Evolutionary conservation across 23 tunicate species (phyloP).

Genomic region (Styela clava): DNA sequence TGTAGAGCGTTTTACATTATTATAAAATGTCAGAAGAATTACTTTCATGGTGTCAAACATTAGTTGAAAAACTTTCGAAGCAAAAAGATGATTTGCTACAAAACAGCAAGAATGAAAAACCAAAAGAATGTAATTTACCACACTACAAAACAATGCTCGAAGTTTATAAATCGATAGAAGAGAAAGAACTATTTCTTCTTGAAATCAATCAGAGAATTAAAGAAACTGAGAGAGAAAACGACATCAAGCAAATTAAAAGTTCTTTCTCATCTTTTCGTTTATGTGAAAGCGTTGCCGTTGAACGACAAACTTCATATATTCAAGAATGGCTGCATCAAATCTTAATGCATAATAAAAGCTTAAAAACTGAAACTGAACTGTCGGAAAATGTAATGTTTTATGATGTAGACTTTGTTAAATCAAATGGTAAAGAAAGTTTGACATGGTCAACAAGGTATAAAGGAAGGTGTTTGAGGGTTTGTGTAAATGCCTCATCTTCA

Average conservation of each 20-base stretch:
- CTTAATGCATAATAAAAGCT: neutral
- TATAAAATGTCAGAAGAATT: constrained; percentile 11
- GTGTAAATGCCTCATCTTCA: neutral
- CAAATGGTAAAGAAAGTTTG: constrained; percentile 3
- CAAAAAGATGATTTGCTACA: constrained; percentile 6
- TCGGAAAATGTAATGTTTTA: neutral
- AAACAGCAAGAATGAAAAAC: neutral
- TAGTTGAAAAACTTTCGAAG: neutral
- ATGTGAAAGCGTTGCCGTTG: neutral
- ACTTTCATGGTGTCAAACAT: neutral
- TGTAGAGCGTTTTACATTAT: too few species aligned
- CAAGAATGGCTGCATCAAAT: neutral
- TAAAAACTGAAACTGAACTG: neutral
- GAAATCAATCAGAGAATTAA: constrained; percentile 10
- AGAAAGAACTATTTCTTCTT: constrained; percentile 11
- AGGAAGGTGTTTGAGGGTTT: neutral
- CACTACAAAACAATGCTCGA: constrained; percentile 9
- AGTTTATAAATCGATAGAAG: neutral
- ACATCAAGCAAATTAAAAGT: neutral
- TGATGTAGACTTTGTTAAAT: constrained; percentile 5
- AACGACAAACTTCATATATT: neutral
- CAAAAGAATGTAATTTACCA: neutral
- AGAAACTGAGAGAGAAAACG: neutral
- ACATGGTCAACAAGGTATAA: constrained; percentile 4
- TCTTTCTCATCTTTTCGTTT: neutral